phyloP scores from a whole-genome alignment of 2,888 invertebrate species.

The Drosophila tanythrix region DNA sequence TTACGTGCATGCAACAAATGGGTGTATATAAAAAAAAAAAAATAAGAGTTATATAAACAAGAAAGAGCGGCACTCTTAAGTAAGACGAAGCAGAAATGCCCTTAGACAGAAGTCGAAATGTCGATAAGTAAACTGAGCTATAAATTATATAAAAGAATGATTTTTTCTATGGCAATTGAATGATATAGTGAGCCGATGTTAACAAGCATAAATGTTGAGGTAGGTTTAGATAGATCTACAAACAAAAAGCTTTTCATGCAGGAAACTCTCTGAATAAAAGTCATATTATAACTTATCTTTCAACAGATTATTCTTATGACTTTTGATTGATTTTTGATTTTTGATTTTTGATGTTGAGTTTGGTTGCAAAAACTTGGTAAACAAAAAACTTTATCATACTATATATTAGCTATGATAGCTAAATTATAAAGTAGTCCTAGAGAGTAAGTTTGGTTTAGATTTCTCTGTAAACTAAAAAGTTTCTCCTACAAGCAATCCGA shows the following conservation, averaged over 20 bases:
- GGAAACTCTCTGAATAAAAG: background rate
- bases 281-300: background rate
- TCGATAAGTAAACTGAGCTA: background rate
- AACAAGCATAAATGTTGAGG: background rate
- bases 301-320: background rate
- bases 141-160: background rate
- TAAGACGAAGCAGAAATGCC: background rate
- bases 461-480: too few species aligned
- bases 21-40: background rate
- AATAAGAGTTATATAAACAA: background rate
- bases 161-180: background rate
- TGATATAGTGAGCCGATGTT: background rate
- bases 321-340: background rate
- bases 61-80: background rate
- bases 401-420: too few species aligned
- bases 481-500: too few species aligned
- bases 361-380: background rate
- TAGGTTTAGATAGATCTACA: too few species aligned
- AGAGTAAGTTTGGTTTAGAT: too few species aligned
- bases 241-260: too few species aligned
- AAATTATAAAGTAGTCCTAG: too few species aligned
- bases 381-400: too few species aligned
- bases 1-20: conserved; percentile 4
- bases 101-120: background rate
- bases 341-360: background rate